phyloP scores from a whole-genome alignment of 1,140 invertebrate species.

The Drosophila triauraria region DNA sequence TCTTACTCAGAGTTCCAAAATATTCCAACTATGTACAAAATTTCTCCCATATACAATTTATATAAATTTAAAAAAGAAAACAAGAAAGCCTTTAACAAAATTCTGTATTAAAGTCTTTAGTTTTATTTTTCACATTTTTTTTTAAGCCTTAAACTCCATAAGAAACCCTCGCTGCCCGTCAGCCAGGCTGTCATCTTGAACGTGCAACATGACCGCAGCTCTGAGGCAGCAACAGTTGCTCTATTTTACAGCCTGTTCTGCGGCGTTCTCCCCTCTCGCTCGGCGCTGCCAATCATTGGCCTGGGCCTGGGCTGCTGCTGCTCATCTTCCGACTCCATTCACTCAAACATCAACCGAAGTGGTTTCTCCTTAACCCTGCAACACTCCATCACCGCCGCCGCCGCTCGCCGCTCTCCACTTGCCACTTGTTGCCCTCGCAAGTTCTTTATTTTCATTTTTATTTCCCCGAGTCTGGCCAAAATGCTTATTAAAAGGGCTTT shows the following conservation, averaged over 20 bases:
- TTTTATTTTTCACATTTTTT: neutral
- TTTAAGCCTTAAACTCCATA: neutral
- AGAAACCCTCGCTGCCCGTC: constrained; percentile 42
- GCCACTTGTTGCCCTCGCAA: constrained; percentile 63
- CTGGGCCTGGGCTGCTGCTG: constrained; percentile 42
- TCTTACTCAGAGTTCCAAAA: too few species aligned
- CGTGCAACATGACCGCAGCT: constrained; percentile 64
- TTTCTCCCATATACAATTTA: too few species aligned
- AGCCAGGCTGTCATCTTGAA: constrained; percentile 51
- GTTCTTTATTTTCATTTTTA: constrained; percentile 34
- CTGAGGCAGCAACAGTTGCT: constrained; percentile 62
- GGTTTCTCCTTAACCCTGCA: constrained; percentile 52
- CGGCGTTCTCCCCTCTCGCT: constrained; percentile 14
- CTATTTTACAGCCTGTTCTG: constrained; percentile 72
- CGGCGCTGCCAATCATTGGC: constrained; percentile 69
- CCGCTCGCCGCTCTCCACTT: constrained; percentile 9
- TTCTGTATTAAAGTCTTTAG: too few species aligned
- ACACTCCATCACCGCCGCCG: constrained; percentile 14
- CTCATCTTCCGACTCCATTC: constrained; percentile 75
- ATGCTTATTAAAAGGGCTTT: constrained; percentile 82
- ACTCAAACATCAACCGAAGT: constrained; percentile 75
- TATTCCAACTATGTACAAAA: too few species aligned
- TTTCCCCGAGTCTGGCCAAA: constrained; percentile 47
- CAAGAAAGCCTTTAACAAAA: too few species aligned
- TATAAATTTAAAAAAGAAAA: too few species aligned